Percentiles rank a stretch among this genome's conserved stretches.
Conservation (phyloP, 2,888 invertebrate genomes). For the Pedicia rivosa region DNA sequence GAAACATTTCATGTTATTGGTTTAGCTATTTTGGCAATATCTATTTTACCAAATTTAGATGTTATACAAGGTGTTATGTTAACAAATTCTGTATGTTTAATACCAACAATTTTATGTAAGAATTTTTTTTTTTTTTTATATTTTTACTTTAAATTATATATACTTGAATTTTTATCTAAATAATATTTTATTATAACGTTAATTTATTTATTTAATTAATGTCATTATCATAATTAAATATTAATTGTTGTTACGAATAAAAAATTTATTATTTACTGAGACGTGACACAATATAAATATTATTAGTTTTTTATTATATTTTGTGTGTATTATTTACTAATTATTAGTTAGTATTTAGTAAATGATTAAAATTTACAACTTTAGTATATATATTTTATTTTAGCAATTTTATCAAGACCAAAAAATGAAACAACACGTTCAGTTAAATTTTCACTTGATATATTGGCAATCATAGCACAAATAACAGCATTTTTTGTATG, state of each 20-base stretch:
- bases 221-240: no score
- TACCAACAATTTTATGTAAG: conserved; percentile 64
- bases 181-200: no score
- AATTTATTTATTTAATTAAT: no score
- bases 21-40: conserved; percentile 54
- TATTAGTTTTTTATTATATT: not conserved
- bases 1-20: conserved; percentile 70
- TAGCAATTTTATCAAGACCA: conserved; percentile 7
- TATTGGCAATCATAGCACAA: conserved; percentile 45
- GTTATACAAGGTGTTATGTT: conserved; percentile 69
- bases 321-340: not conserved
- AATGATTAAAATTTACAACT: no score
- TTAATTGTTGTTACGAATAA: no score
- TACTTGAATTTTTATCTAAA: no score
- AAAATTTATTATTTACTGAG: no score
- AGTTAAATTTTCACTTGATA: conserved; percentile 35
- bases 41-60: conserved; percentile 64
- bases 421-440: conserved; percentile 19
- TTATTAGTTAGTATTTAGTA: not conserved
- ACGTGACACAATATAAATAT: no score
- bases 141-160: not conserved
- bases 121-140: not conserved
- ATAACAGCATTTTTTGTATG: conserved; percentile 49
- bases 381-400: no score
- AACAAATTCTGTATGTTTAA: conserved; percentile 66